Evolutionary conservation across 2,113 vertebrate genomes (phyloP), one percentile per base, ranked within the genome.

Genomic region (Phylloscopus trochiloides): DNA sequence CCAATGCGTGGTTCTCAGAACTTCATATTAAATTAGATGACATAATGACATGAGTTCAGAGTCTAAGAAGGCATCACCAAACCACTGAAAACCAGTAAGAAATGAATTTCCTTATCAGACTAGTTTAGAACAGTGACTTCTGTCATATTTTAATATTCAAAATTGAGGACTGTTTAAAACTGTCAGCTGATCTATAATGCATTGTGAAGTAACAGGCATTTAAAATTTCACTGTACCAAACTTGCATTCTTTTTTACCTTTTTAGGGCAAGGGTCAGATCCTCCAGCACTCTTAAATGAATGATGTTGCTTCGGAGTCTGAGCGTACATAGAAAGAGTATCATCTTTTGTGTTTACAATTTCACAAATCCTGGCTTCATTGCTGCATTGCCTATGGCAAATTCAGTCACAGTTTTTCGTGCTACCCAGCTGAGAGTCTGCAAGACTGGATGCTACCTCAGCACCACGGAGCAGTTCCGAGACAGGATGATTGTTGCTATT

Each of bases 1-100:
- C 95, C 90, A 86, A 13, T 4, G 19, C 1, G 0, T 8, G 3
- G 54, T 86, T 92, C 90, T 82, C 81, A 93, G 40, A 88, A 76
- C 68, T 84, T 92, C 12, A 6, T 65, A 16, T 95, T 92, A 70
- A 89, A 85, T 74, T 94, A 83, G 80, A 73, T 92, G 92, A 91
- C 76, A 76, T 80, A 88, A 86, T 88, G 86, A 90, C 62, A 51
- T 63, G 40, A 77, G 63, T 90, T 83, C 72, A 42, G 54, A 88
- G 65, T 59, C 71, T 85, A 76, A 92, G 75, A 89, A 79, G 59
- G 68, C 22, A 74, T 91, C 47, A 3, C 50, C 5, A 2, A 94
- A 65, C 66, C 66, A 79, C 1, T 94, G 86, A 62, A 90, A 79
- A 93, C 50, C 51, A 92, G 28, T 95, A 96, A 83, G n/a, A 88